Evolutionary conservation across 1,140 invertebrate species (phyloP), one percentile per base, ranked within the genome.

Genomic region (Bemisia tabaci): DNA sequence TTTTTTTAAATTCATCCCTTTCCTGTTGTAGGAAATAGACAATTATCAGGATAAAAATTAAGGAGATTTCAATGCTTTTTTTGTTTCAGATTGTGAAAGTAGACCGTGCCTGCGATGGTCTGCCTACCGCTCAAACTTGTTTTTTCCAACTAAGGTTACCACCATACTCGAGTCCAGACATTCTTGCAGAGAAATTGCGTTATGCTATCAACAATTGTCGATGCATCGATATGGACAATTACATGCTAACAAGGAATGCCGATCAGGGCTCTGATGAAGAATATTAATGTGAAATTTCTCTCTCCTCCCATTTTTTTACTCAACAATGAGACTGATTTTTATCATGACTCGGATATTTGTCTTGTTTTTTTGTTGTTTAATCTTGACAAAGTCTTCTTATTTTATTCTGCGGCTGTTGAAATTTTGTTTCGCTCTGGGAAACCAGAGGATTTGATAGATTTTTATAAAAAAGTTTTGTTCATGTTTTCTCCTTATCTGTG

Each of bases 201-300:
- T 87, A 87, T 73, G 85, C 85, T 23, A 87, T 87, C 65, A 83
- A 84, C 73, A 84, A 87, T 73, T 87, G 86, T 71, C 80, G 83
- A n/a, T 84, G 83, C 2, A 87, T 87, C 62, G 86, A 87, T 74
- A 86, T 87, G 85, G 85, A 87, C 73, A 86, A 86, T 74, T 87
- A 87, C 73, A 87, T 87, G 85, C 75, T 87, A 62, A 82, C 83
- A 11, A 76, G 85, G 60, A 86, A 86, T 72, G 77, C 79, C 12
- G 84, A 85, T 67, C 72, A 76, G 27, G 76, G 73, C 22, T 82
- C 82, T 12, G 82, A 82, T 64, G 82, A 83, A 63, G 82, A 84
- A n/a, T 48, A 48, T 48, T 48, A 17, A 48, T 5, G 17, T 9
- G 5, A 9, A 9, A 9, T 48, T 17, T 5, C 33, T 48, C 33